Evolutionary conservation across 2,888 invertebrate genomes (phyloP).

Genomic region (Brachyopa scutellaris): DNA sequence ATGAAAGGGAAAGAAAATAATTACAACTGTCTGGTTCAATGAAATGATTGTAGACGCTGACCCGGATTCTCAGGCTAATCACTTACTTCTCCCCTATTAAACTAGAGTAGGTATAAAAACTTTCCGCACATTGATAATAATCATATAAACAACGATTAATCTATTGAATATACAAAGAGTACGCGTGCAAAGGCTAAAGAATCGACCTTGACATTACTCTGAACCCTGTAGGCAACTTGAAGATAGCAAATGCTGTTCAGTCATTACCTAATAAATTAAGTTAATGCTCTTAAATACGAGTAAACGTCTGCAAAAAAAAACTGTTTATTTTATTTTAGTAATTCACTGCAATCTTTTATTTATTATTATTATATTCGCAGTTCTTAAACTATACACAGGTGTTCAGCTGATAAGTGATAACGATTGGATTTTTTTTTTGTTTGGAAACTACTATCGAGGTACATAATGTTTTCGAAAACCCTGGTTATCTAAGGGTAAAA

Average conservation of each 20-base stretch:
- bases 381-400: background rate
- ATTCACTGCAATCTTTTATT: background rate
- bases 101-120: background rate
- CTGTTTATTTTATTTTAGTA: no score
- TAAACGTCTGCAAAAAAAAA: background rate
- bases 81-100: background rate
- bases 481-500: background rate
- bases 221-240: background rate
- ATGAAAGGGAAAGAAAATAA: no score
- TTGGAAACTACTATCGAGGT: no score
- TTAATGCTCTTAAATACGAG: no score
- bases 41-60: background rate
- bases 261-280: no score
- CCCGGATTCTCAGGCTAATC: background rate
- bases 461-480: background rate
- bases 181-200: background rate
- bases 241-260: background rate
- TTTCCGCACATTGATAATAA: background rate
- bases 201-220: background rate
- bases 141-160: no score
- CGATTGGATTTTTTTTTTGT: background rate
- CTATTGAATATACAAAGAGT: no score
- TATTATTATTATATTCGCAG: background rate
- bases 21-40: no score
- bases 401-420: conserved; percentile 4